These are phyloP conservation scores for Caranx melampygus DNA, from an alignment of 2,113 vertebrate genomes.

Conservation along the genomic window DNA sequence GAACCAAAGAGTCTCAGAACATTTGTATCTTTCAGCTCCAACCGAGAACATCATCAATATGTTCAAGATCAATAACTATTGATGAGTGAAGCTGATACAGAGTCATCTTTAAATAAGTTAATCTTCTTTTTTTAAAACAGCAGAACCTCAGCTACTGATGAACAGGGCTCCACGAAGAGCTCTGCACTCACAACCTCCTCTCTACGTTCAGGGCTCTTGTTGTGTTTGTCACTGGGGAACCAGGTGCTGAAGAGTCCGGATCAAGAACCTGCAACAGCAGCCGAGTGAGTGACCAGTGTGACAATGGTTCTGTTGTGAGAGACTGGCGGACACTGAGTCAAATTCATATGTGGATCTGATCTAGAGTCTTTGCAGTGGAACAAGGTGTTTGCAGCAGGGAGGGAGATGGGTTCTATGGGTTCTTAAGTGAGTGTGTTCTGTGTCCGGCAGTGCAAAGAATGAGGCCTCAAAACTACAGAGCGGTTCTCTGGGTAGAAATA, in stretches of 20 bases:
- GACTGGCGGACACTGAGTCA: too few relatives aligned
- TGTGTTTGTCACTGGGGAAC: not conserved
- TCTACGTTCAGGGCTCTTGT: not conserved
- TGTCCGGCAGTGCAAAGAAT: too few relatives aligned
- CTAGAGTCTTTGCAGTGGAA: too few relatives aligned
- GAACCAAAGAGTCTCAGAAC: not conserved
- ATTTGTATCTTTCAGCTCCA: not conserved
- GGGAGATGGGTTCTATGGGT: not conserved
- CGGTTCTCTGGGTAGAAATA: not conserved
- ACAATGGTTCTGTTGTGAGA: too few relatives aligned
- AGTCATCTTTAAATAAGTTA: not conserved
- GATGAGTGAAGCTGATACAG: not conserved
- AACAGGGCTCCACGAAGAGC: too few relatives aligned
- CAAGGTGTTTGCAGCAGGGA: too few relatives aligned
- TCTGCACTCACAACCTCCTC: not conserved
- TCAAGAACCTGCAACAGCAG: not conserved
- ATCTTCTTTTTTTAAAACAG: not conserved
- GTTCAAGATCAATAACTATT: not conserved
- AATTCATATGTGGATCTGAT: too few relatives aligned
- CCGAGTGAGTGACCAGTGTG: too few relatives aligned
- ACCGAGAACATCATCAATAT: not conserved
- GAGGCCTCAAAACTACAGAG: not conserved
- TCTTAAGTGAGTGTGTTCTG: too few relatives aligned
- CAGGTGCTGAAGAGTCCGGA: not conserved
- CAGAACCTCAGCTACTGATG: not conserved